Evolutionary conservation across 2,113 vertebrate species (phyloP).

Genomic region (Hystrix brachyura): DNA sequence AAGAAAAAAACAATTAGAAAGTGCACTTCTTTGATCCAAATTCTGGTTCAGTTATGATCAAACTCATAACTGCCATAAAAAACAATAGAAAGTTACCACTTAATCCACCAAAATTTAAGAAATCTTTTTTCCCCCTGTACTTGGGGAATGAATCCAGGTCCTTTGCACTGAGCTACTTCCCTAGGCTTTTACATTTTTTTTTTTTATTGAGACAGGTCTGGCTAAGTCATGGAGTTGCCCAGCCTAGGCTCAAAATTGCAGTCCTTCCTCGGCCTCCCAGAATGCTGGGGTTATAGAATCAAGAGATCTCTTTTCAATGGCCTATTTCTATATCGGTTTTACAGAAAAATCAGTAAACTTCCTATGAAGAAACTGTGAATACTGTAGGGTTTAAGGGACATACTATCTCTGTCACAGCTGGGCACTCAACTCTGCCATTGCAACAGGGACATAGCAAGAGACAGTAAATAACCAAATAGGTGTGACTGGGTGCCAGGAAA

Average conservation of each 20-base stretch:
- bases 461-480: background rate
- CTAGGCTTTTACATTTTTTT: background rate
- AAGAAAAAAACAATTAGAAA: slow-evolving; percentile 74
- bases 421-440: background rate
- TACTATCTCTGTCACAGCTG: background rate
- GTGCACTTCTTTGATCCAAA: slow-evolving; percentile 77
- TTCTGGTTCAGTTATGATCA: slow-evolving; percentile 56
- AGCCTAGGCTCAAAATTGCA: background rate
- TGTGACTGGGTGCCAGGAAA: background rate
- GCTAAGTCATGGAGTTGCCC: background rate
- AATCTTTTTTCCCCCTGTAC: background rate
- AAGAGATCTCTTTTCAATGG: background rate
- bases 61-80: slow-evolving; percentile 62
- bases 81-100: slow-evolving; percentile 64
- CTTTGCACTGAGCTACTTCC: background rate
- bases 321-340: background rate
- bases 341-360: background rate
- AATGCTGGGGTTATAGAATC: too few species aligned
- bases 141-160: background rate
- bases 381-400: background rate
- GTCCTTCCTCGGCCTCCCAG: background rate
- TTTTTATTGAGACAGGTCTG: background rate
- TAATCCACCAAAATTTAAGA: slow-evolving; percentile 49
- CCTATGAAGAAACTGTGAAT: background rate
- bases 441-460: background rate